These are phyloP conservation scores for Drosophila siamana DNA, from an alignment of 2,888 invertebrate genomes.

Conservation along the genomic window DNA sequence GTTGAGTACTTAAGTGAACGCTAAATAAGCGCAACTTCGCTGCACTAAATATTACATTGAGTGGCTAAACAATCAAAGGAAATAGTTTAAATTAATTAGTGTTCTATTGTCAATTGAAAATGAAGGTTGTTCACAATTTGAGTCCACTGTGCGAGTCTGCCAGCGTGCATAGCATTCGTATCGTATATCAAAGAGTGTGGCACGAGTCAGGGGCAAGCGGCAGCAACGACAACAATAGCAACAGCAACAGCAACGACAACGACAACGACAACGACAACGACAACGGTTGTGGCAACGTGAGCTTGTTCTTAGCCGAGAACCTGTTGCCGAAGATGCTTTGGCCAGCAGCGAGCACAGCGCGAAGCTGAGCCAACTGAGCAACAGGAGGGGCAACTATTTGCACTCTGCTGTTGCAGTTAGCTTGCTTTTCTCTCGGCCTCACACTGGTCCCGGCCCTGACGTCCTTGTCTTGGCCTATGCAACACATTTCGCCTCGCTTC, in stretches of 20 bases:
- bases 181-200: slow-evolving; percentile 50
- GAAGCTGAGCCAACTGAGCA: not conserved
- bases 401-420: slow-evolving; percentile 31
- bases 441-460: slow-evolving; percentile 8
- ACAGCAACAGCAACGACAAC: not conserved
- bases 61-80: no score
- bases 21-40: no score
- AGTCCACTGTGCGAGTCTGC: slow-evolving; percentile 36
- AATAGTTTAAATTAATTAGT: no score
- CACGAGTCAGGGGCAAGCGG: slow-evolving; percentile 10
- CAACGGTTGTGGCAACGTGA: slow-evolving; percentile 39
- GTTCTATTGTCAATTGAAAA: no score
- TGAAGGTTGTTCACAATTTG: no score
- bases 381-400: slow-evolving; percentile 6
- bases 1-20: no score
- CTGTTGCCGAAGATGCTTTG: slow-evolving; percentile 42
- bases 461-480: slow-evolving; percentile 33
- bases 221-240: not conserved
- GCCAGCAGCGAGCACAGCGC: not conserved
- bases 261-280: slow-evolving; percentile 10
- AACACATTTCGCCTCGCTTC: slow-evolving; percentile 33
- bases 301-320: slow-evolving; percentile 28
- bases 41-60: no score
- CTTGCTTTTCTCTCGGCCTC: slow-evolving; percentile 5
- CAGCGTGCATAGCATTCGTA: slow-evolving; percentile 23